Evolutionary conservation across 2,113 vertebrate genomes (phyloP).

Genomic region (Chiloscyllium plagiosum): DNA sequence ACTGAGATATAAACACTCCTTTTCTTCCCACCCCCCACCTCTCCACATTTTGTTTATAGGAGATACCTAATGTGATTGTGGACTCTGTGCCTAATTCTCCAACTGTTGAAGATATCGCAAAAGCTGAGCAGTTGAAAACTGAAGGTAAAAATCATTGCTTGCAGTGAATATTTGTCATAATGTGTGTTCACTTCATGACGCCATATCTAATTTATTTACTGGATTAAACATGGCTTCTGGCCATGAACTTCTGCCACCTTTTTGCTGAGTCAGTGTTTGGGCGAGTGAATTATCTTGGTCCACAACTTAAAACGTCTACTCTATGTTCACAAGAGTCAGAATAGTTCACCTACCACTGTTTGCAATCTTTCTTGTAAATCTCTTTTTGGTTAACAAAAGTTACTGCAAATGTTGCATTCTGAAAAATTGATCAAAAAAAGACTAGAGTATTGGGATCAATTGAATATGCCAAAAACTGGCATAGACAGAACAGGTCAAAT

Average conservation of each 20-base stretch:
- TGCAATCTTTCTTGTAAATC: not conserved
- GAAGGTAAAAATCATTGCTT: slow-evolving; percentile 63
- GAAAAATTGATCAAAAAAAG: not conserved
- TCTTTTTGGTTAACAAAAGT: not conserved
- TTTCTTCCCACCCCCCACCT: too few relatives aligned
- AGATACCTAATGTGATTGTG: slow-evolving; percentile 52
- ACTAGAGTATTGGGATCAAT: not conserved
- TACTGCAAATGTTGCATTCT: not conserved
- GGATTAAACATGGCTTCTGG: slow-evolving; percentile 15
- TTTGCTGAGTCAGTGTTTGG: not conserved
- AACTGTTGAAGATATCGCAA: slow-evolving; percentile 69
- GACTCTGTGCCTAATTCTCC: slow-evolving; percentile 50
- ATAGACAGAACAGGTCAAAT: not conserved
- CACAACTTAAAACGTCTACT: not conserved
- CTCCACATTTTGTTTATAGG: slow-evolving; percentile 42
- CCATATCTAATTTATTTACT: not conserved
- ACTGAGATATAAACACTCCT: not conserved
- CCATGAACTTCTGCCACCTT: not conserved
- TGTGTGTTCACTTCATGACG: not conserved
- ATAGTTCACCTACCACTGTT: not conserved
- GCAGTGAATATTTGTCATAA: not conserved
- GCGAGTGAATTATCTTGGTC: not conserved
- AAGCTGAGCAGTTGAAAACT: slow-evolving; percentile 83
- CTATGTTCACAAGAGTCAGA: not conserved
- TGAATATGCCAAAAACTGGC: not conserved